Conservation (phyloP, 2,888 invertebrate genomes). For the Blera fallax region DNA sequence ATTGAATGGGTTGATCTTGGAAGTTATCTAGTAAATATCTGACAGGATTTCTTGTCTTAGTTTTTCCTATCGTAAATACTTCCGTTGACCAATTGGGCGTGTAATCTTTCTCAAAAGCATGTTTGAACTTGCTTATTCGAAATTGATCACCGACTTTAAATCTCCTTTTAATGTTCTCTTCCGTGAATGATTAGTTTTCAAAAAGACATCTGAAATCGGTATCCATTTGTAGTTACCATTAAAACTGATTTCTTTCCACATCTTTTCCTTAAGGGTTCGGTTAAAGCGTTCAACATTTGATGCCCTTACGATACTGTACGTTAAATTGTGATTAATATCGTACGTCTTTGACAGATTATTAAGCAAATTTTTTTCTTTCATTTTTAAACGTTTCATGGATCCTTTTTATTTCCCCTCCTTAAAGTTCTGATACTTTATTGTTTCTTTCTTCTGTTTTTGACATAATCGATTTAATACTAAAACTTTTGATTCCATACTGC, state of each 20-base stretch:
- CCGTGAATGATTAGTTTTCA: neutral
- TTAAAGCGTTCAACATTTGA: conserved; percentile 64
- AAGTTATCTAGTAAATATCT: conserved; percentile 74
- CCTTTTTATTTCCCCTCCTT: too few relatives aligned
- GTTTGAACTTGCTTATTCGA: conserved; percentile 25
- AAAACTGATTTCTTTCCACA: conserved; percentile 73
- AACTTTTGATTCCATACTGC: too few relatives aligned
- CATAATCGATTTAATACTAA: too few relatives aligned
- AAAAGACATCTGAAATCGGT: neutral
- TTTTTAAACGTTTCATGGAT: too few relatives aligned
- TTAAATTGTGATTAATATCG: neutral
- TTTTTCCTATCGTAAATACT: conserved; percentile 73
- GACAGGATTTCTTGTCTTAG: conserved; percentile 74
- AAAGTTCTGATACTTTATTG: too few relatives aligned
- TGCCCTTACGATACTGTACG: neutral
- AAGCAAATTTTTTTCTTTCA: too few relatives aligned
- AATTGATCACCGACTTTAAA: too few relatives aligned
- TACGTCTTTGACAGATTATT: too few relatives aligned
- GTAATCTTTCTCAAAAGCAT: conserved; percentile 68
- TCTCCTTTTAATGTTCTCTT: neutral
- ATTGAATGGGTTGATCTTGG: conserved; percentile 74
- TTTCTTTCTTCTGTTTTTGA: too few relatives aligned
- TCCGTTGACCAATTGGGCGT: conserved; percentile 75
- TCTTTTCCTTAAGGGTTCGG: conserved; percentile 61
- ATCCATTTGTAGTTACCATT: conserved; percentile 71